Evolutionary conservation across 2,113 vertebrate genomes (phyloP).

Genomic region (Zapus hudsonius): DNA sequence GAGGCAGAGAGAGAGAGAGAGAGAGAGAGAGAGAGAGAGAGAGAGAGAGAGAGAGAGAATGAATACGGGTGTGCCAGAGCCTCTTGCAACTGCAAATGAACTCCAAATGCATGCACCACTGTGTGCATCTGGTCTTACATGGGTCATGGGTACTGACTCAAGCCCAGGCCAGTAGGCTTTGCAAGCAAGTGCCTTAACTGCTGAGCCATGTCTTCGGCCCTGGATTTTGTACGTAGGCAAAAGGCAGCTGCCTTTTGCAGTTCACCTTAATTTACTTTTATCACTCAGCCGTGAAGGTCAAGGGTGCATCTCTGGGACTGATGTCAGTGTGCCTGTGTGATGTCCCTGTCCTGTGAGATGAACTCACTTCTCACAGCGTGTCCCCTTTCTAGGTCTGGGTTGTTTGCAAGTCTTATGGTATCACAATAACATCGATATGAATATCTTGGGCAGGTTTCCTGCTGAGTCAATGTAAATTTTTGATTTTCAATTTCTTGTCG

Average conservation of each 20-base stretch:
- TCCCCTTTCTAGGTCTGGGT: rapidly evolving
- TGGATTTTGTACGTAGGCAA: rapidly evolving
- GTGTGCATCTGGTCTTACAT: too few relatives aligned
- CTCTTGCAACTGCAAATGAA: too few relatives aligned
- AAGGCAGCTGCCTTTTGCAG: rapidly evolving
- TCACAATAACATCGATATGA: rapidly evolving
- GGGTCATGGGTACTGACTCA: too few relatives aligned
- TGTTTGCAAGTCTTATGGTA: rapidly evolving
- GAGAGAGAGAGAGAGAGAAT: too few relatives aligned
- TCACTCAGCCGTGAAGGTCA: rapidly evolving
- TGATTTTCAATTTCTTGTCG: neutral
- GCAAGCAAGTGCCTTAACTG: too few relatives aligned
- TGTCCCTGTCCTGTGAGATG: rapidly evolving
- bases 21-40: too few relatives aligned
- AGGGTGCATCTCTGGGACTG: too few relatives aligned
- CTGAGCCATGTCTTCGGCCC: too few relatives aligned
- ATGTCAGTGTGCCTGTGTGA: neutral
- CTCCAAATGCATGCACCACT: too few relatives aligned
- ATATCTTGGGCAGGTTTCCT: rapidly evolving
- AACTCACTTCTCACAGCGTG: rapidly evolving
- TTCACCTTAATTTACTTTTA: rapidly evolving
- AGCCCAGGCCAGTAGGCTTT: too few relatives aligned
- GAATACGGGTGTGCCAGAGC: too few relatives aligned
- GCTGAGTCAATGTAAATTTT: neutral
- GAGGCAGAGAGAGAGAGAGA: too few relatives aligned